Base-by-base conservation (phyloP, 2,113 vertebrate species). In the Dermatemys mawii region DNA sequence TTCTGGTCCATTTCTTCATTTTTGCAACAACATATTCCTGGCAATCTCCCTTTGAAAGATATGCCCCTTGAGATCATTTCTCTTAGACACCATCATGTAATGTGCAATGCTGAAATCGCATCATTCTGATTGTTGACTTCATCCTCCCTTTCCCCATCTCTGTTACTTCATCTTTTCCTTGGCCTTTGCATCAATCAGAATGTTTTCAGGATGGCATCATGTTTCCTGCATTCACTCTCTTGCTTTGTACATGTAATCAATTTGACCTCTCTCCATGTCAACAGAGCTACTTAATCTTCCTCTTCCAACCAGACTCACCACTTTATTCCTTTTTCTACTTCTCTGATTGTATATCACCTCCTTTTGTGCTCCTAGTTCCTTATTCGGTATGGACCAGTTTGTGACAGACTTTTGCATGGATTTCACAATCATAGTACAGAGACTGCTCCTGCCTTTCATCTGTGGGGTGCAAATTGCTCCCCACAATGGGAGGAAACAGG, bases 191-290 rank as follows among this genome's bases (percentile, higher is more conserved):
- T n/a, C 76, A 93, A 4, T 84, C 85, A 93, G 35, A 16, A 82
- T 92, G 87, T 90, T 86, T 48, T 94, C 81, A 95, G 84, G 86
- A 94, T 57, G 79, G 79, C 70, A 95, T 93, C 2, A 93, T 84
- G 88, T 94, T 93, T 95, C 55, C 54, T 90, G 49, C 60, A 90
- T 90, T 90, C 46, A 70, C 50, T 81, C 78, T 90, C 90, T 92
- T 88, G 76, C 81, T 92, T 86, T 91, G 48, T 35, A 60, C 32
- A 41, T n/a, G 70, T 1, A 89, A 93, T 90, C 83, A 92, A 57
- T 84, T 48, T 38, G 38, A 89, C 60, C 63, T 86, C 38, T 44
- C 84, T 90, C 78, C 32, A 44, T 87, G 60, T 75, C 87, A 54
- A 82, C 89, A 85, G 88, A 4, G 4, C 57, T 63, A 67, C 60